These are phyloP conservation scores for Sycophaga agraensis DNA, from an alignment of 1,140 invertebrate genomes.

Conservation along the genomic window DNA sequence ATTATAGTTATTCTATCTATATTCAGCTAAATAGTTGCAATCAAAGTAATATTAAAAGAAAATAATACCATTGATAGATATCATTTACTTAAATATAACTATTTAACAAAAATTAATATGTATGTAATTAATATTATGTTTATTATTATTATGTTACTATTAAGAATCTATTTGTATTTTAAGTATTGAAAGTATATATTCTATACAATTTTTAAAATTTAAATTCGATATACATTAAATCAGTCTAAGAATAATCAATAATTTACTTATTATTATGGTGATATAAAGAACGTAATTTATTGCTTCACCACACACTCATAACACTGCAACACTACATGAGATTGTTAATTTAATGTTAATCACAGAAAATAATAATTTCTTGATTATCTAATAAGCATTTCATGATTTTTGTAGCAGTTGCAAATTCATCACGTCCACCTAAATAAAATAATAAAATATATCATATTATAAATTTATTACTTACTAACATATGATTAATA, in stretches of 20 bases:
- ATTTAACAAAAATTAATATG: background rate
- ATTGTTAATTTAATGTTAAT: background rate
- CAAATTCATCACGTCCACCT: background rate
- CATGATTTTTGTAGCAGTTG: slow-evolving; percentile 9
- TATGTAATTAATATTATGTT: too few relatives aligned
- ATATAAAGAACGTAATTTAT: background rate
- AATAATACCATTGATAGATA: too few relatives aligned
- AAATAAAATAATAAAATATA: background rate
- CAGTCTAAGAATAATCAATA: too few relatives aligned
- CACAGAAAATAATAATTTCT: slow-evolving; percentile 2
- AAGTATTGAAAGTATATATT: too few relatives aligned
- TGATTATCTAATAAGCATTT: slow-evolving; percentile 24
- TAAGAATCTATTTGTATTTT: background rate
- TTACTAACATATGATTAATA: too few relatives aligned
- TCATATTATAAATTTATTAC: too few relatives aligned
- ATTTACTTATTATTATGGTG: too few relatives aligned
- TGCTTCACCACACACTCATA: too few relatives aligned
- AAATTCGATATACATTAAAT: background rate
- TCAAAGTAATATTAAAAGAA: too few relatives aligned
- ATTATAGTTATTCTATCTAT: too few relatives aligned
- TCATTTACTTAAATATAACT: background rate
- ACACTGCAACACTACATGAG: background rate
- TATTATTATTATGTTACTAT: too few relatives aligned
- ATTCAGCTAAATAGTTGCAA: background rate
- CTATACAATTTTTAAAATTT: background rate